A percentile compares a stretch with the other conserved stretches of the same genome.
Evolutionary conservation across 2,797 vertebrate genomes (phyloP).

Genomic region (Choloepus didactylus): DNA sequence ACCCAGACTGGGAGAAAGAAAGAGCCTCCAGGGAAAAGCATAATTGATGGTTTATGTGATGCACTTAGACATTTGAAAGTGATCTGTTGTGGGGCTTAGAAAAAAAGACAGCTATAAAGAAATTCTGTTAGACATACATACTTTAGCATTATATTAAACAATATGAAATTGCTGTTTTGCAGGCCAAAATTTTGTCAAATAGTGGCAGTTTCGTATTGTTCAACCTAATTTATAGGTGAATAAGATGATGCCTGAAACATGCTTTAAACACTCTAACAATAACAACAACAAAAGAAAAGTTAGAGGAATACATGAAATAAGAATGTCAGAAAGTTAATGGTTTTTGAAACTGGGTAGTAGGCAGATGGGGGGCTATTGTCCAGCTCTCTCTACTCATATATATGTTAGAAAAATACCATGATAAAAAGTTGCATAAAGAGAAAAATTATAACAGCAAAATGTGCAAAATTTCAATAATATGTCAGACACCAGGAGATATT

Average conservation of each 20-base stretch:
- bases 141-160: conserved; percentile 1
- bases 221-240: background rate
- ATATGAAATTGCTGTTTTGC: background rate
- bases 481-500: background rate
- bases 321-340: background rate
- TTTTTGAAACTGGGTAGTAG: background rate
- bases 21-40: background rate
- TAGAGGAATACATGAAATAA: conserved; percentile 25
- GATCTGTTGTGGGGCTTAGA: background rate
- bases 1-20: background rate
- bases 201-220: background rate
- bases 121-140: conserved; percentile 15
- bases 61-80: background rate
- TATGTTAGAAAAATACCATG: background rate
- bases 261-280: background rate
- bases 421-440: background rate
- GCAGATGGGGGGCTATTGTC: background rate
- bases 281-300: background rate
- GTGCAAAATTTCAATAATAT: background rate
- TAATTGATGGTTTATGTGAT: background rate
- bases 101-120: background rate
- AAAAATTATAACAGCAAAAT: background rate
- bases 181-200: conserved; percentile 12
- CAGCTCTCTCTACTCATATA: background rate
- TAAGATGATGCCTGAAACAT: background rate